Percentiles rank a stretch among this genome's conserved stretches.
Conservation (phyloP, 2,113 vertebrate genomes). For the Phyllopteryx taeniolatus region DNA sequence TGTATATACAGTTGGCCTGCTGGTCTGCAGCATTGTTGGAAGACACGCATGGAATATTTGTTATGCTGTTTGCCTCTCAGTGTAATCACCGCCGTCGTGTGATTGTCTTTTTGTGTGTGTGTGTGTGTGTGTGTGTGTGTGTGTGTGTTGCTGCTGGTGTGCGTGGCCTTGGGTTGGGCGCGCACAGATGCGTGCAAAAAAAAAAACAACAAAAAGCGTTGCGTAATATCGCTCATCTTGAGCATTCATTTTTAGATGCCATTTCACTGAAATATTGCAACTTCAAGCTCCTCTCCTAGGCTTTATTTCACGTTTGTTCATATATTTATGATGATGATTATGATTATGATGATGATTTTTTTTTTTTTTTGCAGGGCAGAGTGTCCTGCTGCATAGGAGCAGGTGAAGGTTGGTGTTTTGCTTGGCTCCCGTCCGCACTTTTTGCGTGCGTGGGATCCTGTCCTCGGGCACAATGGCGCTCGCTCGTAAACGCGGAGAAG, state of each 20-base stretch:
- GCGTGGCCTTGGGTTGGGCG: slow-evolving; percentile 38
- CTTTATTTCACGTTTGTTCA: neutral
- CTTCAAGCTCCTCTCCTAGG: slow-evolving; percentile 31
- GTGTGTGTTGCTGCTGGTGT: neutral
- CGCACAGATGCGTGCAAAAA: slow-evolving; percentile 64
- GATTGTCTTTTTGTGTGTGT: slow-evolving; percentile 23
- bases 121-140: neutral
- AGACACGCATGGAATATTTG: slow-evolving; percentile 67
- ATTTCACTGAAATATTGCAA: slow-evolving; percentile 58
- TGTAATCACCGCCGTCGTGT: slow-evolving; percentile 55
- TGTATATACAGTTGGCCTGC: slow-evolving; percentile 12
- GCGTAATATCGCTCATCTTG: slow-evolving; percentile 56
- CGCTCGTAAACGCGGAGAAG: slow-evolving; percentile 81
- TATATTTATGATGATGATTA: neutral
- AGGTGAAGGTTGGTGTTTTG: slow-evolving; percentile 96
- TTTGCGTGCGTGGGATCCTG: slow-evolving; percentile 98
- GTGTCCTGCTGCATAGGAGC: slow-evolving; percentile 90
- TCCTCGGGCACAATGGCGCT: slow-evolving; percentile 93
- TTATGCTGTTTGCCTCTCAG: slow-evolving; percentile 60
- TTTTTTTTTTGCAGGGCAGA: slow-evolving; percentile 91
- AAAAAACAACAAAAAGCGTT: slow-evolving; percentile 53
- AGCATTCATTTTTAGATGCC: neutral
- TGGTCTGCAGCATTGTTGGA: slow-evolving; percentile 57
- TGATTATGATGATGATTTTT: slow-evolving; percentile 63
- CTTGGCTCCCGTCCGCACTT: slow-evolving; percentile 98